Evolutionary conservation across 1,140 invertebrate species (phyloP), one percentile per base, ranked within the genome.

Genomic region (Plodia interpunctella): DNA sequence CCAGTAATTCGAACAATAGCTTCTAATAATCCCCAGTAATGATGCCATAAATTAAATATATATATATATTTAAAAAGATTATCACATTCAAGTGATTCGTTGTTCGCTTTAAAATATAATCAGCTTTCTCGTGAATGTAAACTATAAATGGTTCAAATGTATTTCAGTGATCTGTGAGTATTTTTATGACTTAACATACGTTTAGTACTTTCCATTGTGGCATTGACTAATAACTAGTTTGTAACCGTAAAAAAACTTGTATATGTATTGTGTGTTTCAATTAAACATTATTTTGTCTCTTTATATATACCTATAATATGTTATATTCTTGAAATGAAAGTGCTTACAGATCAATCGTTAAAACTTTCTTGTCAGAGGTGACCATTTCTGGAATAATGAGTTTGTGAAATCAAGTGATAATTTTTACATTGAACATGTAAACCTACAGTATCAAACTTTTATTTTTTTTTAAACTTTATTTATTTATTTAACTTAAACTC

Each of bases 81-180:
- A 78, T 82, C 68, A 61, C 51, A 74, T 72, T 55, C 72, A 78
- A 78, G 74, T 78, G 78, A 84, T 82, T 72, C 60, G 66, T 70
- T 70, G 68, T 68, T 71, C 70, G 79, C 79, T 84, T 64, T 55
- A 57, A 55, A 73, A 71, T 82, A 57, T 82, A 82, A 70, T 78
- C 78, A 57, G 80, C 80, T 85, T 80, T 80, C 56, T 75, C 72
- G 80, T 81, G 73, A 68, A 66, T 80, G 79, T 82, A 65, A 66
- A 61, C 62, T 65, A 60, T 63, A 67, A 75, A 62, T 68, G 61
- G 54, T 63, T 50, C 60, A 70, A 65, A 55, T 65, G 44, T 67
- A 66, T 62, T 10, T 15, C 18, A 44, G 10, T 59, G 67, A 68
- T 80, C 69, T 83, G 78, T 78, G 61, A 74, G 72, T 74, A 72